Conservation (phyloP, 2,797 vertebrate genomes). For the Sebastes glaucus region DNA sequence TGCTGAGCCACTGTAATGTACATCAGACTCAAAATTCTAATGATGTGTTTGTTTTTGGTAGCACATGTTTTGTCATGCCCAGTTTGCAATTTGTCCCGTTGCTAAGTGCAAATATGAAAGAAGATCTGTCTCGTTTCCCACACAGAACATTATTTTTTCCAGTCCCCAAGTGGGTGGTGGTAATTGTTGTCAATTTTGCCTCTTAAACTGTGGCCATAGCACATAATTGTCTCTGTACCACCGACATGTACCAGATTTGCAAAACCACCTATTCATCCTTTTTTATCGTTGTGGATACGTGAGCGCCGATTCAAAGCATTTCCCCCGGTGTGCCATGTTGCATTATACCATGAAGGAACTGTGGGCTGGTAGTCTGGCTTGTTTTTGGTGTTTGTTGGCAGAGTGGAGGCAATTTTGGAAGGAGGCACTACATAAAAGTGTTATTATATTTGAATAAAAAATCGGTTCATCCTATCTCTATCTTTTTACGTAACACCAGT, state of each 20-base stretch:
- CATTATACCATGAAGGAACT: constrained; percentile 58
- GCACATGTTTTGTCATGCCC: constrained; percentile 52
- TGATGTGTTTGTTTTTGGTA: constrained; percentile 65
- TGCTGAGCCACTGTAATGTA: constrained; percentile 4
- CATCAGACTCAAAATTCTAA: constrained; percentile 66
- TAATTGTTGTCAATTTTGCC: constrained; percentile 52
- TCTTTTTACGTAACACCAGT: constrained; percentile 30
- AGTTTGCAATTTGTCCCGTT: constrained; percentile 30
- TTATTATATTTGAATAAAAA: neutral
- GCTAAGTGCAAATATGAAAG: constrained; percentile 40
- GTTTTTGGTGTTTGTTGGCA: constrained; percentile 47
- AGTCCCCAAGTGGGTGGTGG: constrained; percentile 51
- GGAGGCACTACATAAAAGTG: neutral
- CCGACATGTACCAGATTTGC: constrained; percentile 53
- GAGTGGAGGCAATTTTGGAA: constrained; percentile 27
- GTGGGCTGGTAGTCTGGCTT: constrained; percentile 44
- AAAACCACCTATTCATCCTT: constrained; percentile 46
- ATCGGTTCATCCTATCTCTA: neutral
- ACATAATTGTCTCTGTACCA: constrained; percentile 56
- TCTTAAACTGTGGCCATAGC: constrained; percentile 50
- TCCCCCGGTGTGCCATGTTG: constrained; percentile 52
- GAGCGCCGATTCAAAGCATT: constrained; percentile 53
- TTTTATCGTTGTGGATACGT: constrained; percentile 42
- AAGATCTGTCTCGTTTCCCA: constrained; percentile 50
- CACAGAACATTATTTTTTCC: constrained; percentile 43